phyloP scores from a whole-genome alignment of 2,888 invertebrate species.

The Conomelus anceps region DNA sequence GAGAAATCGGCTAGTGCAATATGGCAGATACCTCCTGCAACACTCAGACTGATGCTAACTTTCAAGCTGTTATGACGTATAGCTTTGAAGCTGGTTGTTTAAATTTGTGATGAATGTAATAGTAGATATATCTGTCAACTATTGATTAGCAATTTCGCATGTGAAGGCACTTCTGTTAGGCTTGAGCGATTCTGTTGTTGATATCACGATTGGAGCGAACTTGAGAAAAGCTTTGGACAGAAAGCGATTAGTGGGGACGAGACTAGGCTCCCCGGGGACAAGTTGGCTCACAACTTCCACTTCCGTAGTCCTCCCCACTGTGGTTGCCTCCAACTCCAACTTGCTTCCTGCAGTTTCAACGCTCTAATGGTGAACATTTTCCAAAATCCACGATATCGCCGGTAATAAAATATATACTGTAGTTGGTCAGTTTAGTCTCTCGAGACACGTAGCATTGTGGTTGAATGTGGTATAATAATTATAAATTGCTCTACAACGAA shows the following conservation, averaged over 20 bases:
- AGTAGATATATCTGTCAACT: background rate
- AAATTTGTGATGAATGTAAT: background rate
- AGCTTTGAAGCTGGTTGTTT: background rate
- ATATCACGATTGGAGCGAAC: background rate
- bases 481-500: background rate
- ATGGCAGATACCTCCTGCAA: no score
- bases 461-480: background rate
- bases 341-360: background rate
- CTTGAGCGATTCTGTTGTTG: background rate
- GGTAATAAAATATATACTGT: background rate
- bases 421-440: background rate
- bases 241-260: background rate
- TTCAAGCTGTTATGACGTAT: no score
- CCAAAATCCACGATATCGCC: background rate
- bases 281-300: background rate
- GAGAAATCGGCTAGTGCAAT: no score
- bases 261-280: background rate
- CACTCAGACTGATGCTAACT: no score
- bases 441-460: background rate
- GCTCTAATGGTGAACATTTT: background rate
- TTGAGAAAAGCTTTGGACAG: background rate
- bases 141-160: background rate
- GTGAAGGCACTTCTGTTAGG: background rate
- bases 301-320: background rate
- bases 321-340: background rate